Base-by-base conservation (phyloP, 2,888 invertebrate species). In the Neria commutata region DNA sequence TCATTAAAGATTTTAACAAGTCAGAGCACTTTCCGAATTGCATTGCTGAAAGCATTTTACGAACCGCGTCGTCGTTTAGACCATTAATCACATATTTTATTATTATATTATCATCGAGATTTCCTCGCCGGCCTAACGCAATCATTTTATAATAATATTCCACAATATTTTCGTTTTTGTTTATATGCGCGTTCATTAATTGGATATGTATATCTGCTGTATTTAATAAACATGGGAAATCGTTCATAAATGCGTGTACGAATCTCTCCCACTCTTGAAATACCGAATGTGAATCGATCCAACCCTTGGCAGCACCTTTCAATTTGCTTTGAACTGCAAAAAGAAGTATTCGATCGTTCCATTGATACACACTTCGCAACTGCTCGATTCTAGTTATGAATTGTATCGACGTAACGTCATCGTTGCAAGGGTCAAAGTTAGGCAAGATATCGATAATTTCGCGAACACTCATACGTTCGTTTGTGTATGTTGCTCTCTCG, bases 141-240 rank as follows among this genome's bases (percentile, higher is more conserved):
- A 46, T 6, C 46, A 46, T 19, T 10, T 21, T 17, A 24, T 23
- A 46, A 46, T 46, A 46, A 19, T 46, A 46, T 46, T 46, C 46
- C 19, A 10, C n/a, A 6, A 46, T 19, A 24, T 10, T 46, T 46
- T 46, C 46, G n/a, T 6, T 11, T 19, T 46, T 46, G 21, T 16
- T 24, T 24, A 11, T 19, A 5, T 4, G 10, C 17, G n/a, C 19
- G 8, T 46, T 46, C 46, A 46, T 46, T n/a, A 46, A n/a, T 46
- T 46, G 10, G 8, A 46, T 46, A 46, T 46, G 33, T 10, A 24
- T 10, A 19, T 33, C 50, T 5, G 33, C 63, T 17, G 47, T 46
- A 45, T 58, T 58, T n/a, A 33, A n/a, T 5, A 49, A n/a, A 24
- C 49, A 54, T 2, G 61, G 63, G 55, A 63, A 64, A 54, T 62